phyloP scores from a whole-genome alignment of 2,113 vertebrate genomes.

The Ifrita kowaldi region DNA sequence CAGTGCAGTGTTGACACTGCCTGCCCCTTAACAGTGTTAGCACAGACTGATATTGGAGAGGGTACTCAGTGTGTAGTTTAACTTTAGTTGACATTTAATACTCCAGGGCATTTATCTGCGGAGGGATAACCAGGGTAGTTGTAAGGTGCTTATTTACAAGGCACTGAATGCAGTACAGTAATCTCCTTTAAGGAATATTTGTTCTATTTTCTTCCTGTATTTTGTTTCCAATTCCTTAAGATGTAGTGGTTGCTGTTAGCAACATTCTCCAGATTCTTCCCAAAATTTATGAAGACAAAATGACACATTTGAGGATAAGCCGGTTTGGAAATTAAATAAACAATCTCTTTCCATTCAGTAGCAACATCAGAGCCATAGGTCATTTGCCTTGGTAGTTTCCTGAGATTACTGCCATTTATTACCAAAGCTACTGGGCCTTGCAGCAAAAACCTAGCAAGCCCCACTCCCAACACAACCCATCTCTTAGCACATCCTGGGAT shows the following conservation, averaged over 20 bases:
- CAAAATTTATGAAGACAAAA: conserved; percentile 8
- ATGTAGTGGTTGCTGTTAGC: conserved; percentile 24
- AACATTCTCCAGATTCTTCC: background rate
- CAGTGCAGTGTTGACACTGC: background rate
- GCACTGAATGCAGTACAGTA: background rate
- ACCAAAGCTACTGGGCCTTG: background rate
- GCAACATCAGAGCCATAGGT: background rate
- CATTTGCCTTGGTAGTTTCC: background rate
- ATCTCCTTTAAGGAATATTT: background rate
- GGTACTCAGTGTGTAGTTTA: background rate
- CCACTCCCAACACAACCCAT: background rate
- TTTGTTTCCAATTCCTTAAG: background rate
- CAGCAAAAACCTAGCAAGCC: background rate
- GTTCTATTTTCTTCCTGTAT: background rate
- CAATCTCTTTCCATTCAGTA: background rate
- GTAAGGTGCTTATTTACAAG: background rate
- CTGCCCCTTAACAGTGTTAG: background rate
- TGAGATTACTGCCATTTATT: background rate
- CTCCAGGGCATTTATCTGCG: background rate
- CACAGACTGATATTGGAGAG: background rate
- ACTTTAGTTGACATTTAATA: background rate
- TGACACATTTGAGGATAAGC: background rate
- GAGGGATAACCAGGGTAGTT: background rate
- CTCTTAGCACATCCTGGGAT: background rate
- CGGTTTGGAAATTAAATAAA: background rate